Evolutionary conservation across 2,797 vertebrate genomes (phyloP), one percentile per base, ranked within the genome.

Genomic region (Echiichthys vipera): DNA sequence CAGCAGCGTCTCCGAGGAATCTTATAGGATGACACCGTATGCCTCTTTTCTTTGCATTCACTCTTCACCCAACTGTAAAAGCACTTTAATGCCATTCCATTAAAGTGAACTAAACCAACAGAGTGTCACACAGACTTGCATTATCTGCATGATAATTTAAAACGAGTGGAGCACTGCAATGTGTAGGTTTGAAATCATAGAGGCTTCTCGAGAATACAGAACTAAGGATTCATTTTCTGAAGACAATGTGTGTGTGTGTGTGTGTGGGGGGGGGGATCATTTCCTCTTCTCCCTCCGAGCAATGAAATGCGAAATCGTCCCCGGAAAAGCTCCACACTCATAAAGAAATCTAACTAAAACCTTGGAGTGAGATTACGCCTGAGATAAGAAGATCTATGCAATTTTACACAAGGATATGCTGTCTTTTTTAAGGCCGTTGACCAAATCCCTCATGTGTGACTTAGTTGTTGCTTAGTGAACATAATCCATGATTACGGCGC

Each of bases 121-220:
- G 80, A 84, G 71, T 86, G 88, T 81, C 84, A 78, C 77, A 77
- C 71, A 58, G 74, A 50, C 83, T 70, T 75, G 67, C 84, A 89
- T 90, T 85, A 90, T 91, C 90, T 83, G 64, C 63, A 76, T 79
- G 85, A 89, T 88, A 80, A 90, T 90, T 88, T 77, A 77, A 84
- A 90, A 77, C 68, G 65, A 53, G 12, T 51, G 68, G 74, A 80
- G 83, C 82, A 76, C 71, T 42, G 83, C 85, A 18, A 70, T 47
- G 79, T 82, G 87, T 85, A 81, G 77, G 36, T 76, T 65, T 64
- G 68, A 85, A 79, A 84, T 83, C 75, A 74, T 78, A 67, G 55
- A 50, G 54, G 30, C 79, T 80, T 69, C 81, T 73, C 59, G 2
- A 40, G 86, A 89, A 92, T 91, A 83, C 83, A 81, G 81, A 90